Conservation (phyloP, 2,888 invertebrate genomes). For the Chaetogeoica ovagalla region DNA sequence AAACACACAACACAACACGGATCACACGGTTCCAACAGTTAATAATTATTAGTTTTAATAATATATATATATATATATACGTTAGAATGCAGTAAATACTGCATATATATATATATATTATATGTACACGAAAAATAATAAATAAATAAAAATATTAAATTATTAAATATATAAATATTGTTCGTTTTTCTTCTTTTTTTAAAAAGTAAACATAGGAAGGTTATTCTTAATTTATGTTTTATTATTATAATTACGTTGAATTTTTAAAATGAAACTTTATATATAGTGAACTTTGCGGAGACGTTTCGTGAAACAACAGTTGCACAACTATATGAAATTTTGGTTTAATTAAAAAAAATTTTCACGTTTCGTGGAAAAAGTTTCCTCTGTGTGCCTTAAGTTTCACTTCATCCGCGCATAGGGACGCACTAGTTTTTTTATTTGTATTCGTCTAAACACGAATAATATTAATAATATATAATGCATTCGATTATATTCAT, state of each 20-base stretch:
- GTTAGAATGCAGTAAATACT: not conserved
- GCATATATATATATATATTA: not conserved
- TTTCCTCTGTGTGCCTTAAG: too few species aligned
- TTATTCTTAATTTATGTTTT: conserved; percentile 12
- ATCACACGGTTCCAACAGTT: not conserved
- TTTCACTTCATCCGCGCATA: too few species aligned
- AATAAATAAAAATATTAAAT: conserved; percentile 11
- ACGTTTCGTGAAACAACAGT: too few species aligned
- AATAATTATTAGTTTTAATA: not conserved
- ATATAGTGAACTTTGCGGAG: too few species aligned
- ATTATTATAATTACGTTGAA: conserved; percentile 12
- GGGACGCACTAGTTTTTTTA: too few species aligned
- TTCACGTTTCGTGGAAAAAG: too few species aligned
- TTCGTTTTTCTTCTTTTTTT: conserved; percentile 4
- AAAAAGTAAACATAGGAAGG: not conserved
- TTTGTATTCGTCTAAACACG: conserved; percentile 35
- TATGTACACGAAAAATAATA: conserved; percentile 16
- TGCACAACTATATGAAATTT: too few species aligned
- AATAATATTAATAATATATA: conserved; percentile 7
- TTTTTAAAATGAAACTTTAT: too few species aligned
- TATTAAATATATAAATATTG: not conserved
- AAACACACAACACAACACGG: not conserved
- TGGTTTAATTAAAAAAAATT: too few species aligned
- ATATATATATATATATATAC: not conserved
- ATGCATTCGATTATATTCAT: conserved; percentile 36